phyloP scores from a whole-genome alignment of 92 coral and sea anemone species.

The Micromussa lordhowensis region DNA sequence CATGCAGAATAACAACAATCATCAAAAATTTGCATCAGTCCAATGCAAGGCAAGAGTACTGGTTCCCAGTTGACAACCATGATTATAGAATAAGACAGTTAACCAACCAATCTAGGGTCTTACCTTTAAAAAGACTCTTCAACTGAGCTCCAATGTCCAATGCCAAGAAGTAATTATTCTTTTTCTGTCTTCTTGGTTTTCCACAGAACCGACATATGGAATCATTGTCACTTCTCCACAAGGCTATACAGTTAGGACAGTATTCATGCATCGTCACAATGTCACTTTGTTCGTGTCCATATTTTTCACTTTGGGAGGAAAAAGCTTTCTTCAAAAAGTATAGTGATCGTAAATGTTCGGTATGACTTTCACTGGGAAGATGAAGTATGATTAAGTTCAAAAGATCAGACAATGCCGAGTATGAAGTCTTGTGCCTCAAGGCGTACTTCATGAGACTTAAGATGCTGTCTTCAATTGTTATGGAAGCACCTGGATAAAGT shows the following conservation, averaged over 20 bases:
- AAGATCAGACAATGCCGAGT: constrained; percentile 30
- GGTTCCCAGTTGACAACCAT: neutral
- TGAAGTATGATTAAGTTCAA: constrained; percentile 18
- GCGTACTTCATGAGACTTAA: constrained; percentile 25
- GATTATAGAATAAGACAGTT: neutral
- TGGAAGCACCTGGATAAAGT: constrained; percentile 29
- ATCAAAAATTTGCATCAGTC: no score
- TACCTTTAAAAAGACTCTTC: constrained; percentile 44
- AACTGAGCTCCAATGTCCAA: constrained; percentile 32
- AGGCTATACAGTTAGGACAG: constrained; percentile 2
- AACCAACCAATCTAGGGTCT: neutral
- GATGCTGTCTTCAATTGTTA: constrained; percentile 28
- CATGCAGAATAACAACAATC: no score
- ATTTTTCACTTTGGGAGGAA: constrained; percentile 21
- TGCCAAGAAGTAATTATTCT: constrained; percentile 29
- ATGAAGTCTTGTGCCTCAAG: constrained; percentile 19
- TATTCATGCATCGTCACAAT: constrained; percentile 15
- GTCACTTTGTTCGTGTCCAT: constrained; percentile 18
- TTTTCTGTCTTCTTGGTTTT: neutral
- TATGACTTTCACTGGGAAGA: constrained; percentile 25
- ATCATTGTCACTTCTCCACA: constrained; percentile 8
- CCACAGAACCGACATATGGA: constrained; percentile 28
- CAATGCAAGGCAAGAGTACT: no score
- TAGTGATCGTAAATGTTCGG: constrained; percentile 21
- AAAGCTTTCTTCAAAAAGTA: constrained; percentile 23